phyloP scores from a whole-genome alignment of 2,888 invertebrate genomes.

The Stenodera caucasica region DNA sequence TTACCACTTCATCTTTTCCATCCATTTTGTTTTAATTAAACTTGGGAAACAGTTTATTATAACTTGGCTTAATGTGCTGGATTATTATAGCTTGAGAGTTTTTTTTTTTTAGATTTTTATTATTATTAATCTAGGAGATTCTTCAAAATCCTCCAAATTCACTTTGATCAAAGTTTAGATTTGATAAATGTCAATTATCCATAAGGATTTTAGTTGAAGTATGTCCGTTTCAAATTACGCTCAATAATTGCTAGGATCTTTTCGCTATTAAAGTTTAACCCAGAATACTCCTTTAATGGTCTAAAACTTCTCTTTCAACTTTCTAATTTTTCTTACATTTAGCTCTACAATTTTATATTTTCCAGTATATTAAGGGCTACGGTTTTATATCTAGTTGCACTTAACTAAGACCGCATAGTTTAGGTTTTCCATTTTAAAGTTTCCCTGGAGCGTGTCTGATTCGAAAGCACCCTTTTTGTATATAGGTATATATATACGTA shows the following conservation, averaged over 20 bases:
- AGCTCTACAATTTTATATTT: not conserved
- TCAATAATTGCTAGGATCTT: not conserved
- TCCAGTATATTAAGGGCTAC: conserved; percentile 9
- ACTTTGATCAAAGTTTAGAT: not conserved
- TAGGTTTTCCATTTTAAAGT: conserved; percentile 35
- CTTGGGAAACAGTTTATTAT: conserved; percentile 1
- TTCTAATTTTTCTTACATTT: not conserved
- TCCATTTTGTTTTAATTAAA: conserved; percentile 5
- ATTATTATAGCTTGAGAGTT: not conserved
- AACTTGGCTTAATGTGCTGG: conserved; percentile 1
- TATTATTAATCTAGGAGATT: too few relatives aligned
- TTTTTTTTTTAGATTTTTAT: too few relatives aligned
- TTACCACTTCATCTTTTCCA: not conserved
- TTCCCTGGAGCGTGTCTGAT: conserved; percentile 34
- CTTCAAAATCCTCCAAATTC: not conserved
- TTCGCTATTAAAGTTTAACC: not conserved
- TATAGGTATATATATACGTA: too few relatives aligned
- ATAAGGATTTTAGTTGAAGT: not conserved
- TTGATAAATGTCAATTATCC: not conserved
- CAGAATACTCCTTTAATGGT: not conserved
- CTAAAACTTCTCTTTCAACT: not conserved
- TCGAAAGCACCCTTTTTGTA: conserved; percentile 10
- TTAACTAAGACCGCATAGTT: conserved; percentile 14
- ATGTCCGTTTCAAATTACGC: not conserved
- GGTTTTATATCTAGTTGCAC: too few relatives aligned